Evolutionary conservation across 2,797 vertebrate genomes (phyloP).

Genomic region (Protosalanx chinensis): DNA sequence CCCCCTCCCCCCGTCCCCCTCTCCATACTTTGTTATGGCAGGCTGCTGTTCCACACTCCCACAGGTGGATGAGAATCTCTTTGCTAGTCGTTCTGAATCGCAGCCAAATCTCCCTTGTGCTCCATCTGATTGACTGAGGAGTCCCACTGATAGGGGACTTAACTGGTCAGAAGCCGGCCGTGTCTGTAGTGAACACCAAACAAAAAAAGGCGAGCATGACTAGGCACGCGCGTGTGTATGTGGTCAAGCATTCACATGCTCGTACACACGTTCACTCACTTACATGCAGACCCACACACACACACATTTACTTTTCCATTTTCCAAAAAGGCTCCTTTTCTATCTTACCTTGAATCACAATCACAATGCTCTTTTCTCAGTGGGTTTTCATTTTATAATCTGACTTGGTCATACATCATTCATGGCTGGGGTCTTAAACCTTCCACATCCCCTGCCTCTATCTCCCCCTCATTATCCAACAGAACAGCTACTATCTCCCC

Average conservation of each 20-base stretch:
- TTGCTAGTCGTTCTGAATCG: not conserved
- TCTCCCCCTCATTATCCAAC: constrained; percentile 41
- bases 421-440: constrained; percentile 21
- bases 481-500: constrained; percentile 9
- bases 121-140: not conserved
- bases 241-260: constrained; percentile 26
- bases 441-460: constrained; percentile 13
- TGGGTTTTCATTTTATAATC: constrained; percentile 40
- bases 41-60: not conserved
- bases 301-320: not conserved
- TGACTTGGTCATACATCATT: constrained; percentile 43
- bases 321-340: not conserved
- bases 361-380: not conserved
- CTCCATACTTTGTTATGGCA: not conserved
- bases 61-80: not conserved
- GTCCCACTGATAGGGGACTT: not conserved
- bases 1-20: constrained; percentile 45
- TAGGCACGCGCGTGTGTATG: not conserved
- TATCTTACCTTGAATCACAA: not conserved
- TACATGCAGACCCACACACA: not conserved
- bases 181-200: not conserved
- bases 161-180: not conserved
- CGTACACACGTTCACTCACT: constrained; percentile 15
- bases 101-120: not conserved
- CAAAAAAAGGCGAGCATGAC: not conserved